phyloP scores from a whole-genome alignment of 1,140 invertebrate species.

The Cydia fagiglandana region DNA sequence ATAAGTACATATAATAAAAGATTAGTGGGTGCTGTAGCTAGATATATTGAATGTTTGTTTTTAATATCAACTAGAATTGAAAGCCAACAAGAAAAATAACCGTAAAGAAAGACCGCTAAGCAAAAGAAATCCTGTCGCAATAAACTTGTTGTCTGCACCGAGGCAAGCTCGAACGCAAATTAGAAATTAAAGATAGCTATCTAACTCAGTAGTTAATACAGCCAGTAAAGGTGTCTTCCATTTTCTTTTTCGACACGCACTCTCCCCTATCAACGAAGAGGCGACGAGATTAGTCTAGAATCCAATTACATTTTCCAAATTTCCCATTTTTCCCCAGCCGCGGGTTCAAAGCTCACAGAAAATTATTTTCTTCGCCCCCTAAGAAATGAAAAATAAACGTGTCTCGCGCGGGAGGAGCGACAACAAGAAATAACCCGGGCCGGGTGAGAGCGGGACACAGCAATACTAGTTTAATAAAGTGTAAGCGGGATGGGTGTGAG shows the following conservation, averaged over 20 bases:
- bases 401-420: constrained; percentile 44
- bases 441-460: constrained; percentile 44
- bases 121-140: constrained; percentile 2
- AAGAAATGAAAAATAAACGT: constrained; percentile 77
- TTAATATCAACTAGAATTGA: not conserved
- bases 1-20: too few species aligned
- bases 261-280: constrained; percentile 61
- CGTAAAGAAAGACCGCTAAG: not conserved
- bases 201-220: not conserved
- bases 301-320: constrained; percentile 77
- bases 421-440: constrained; percentile 46
- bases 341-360: constrained; percentile 76
- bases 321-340: constrained; percentile 71
- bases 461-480: constrained; percentile 31
- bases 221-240: constrained; percentile 5
- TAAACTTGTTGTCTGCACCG: constrained; percentile 5
- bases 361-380: constrained; percentile 74
- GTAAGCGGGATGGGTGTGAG: constrained; percentile 41
- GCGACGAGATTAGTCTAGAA: constrained; percentile 73
- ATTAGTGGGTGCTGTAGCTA: constrained; percentile 22
- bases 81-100: not conserved
- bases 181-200: constrained; percentile 22
- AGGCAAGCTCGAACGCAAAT: constrained; percentile 17
- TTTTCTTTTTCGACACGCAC: constrained; percentile 62
- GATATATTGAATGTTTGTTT: too few species aligned